Conservation (phyloP, 2,113 vertebrate species). For the Trochalopteron elliotii region DNA sequence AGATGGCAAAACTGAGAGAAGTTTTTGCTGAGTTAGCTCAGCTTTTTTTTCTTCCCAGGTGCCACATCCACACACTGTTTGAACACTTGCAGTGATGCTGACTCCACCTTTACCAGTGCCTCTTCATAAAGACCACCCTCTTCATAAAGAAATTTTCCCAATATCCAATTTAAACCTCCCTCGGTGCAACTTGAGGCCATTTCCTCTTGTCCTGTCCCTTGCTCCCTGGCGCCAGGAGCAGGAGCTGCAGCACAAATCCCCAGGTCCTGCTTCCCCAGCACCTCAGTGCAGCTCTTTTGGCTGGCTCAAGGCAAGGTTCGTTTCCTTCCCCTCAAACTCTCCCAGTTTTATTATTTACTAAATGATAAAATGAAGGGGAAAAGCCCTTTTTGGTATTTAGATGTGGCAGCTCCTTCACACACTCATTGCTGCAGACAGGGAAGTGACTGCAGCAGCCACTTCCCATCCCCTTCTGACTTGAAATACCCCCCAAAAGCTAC, state of each 20-base stretch:
- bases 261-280: neutral
- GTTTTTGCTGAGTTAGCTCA: no score
- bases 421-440: neutral
- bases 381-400: neutral
- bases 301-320: neutral
- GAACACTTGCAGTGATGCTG: neutral
- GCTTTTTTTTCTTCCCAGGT: neutral
- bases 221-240: neutral
- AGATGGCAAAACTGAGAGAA: no score
- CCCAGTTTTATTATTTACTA: neutral
- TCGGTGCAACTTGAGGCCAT: neutral
- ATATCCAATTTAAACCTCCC: neutral
- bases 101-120: neutral
- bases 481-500: neutral
- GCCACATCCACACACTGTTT: neutral
- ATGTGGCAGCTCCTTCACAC: neutral
- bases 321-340: neutral
- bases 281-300: neutral
- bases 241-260: neutral
- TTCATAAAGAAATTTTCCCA: neutral
- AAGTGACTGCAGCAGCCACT: accelerated
- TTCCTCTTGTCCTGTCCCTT: neutral
- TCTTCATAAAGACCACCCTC: neutral
- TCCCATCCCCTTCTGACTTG: neutral
- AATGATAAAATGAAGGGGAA: neutral